phyloP scores from a whole-genome alignment of 2,888 invertebrate genomes.

The Ecliptopera silaceata region DNA sequence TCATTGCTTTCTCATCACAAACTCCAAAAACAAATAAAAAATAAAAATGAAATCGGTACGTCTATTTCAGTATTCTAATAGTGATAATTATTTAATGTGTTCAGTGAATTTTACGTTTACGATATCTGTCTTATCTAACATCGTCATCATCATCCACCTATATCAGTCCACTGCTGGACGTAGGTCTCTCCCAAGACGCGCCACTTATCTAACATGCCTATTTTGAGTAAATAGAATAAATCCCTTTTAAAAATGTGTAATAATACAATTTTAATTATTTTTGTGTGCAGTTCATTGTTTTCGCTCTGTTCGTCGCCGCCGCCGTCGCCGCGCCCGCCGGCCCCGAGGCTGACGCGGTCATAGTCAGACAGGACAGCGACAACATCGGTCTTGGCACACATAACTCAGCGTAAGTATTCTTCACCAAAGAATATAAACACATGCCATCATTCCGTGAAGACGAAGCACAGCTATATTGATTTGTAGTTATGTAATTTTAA shows the following conservation, averaged over 20 bases:
- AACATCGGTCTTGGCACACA: slow-evolving; percentile 64
- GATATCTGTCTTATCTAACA: too few relatives aligned
- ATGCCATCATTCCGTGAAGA: neutral
- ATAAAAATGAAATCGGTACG: slow-evolving; percentile 80
- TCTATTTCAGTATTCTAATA: slow-evolving; percentile 32
- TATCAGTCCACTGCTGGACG: too few relatives aligned
- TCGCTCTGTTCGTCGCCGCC: slow-evolving; percentile 59
- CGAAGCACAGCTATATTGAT: neutral
- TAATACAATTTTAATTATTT: too few relatives aligned
- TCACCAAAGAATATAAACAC: neutral
- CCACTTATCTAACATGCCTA: too few relatives aligned
- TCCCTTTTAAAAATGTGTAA: too few relatives aligned
- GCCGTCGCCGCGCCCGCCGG: slow-evolving; percentile 55
- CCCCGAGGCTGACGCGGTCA: slow-evolving; percentile 52
- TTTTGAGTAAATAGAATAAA: too few relatives aligned
- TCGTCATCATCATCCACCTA: too few relatives aligned
- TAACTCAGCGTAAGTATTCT: slow-evolving; percentile 56
- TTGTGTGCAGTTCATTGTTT: slow-evolving; percentile 65
- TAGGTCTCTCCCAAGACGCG: too few relatives aligned
- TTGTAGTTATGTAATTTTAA: neutral
- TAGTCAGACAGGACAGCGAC: slow-evolving; percentile 46
- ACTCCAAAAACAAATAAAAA: slow-evolving; percentile 46
- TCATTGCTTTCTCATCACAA: slow-evolving; percentile 53
- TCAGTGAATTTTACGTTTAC: slow-evolving; percentile 6
- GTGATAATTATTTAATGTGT: slow-evolving; percentile 1